Evolutionary conservation across 2,888 invertebrate genomes (phyloP).

Genomic region (Oligia latruncula): DNA sequence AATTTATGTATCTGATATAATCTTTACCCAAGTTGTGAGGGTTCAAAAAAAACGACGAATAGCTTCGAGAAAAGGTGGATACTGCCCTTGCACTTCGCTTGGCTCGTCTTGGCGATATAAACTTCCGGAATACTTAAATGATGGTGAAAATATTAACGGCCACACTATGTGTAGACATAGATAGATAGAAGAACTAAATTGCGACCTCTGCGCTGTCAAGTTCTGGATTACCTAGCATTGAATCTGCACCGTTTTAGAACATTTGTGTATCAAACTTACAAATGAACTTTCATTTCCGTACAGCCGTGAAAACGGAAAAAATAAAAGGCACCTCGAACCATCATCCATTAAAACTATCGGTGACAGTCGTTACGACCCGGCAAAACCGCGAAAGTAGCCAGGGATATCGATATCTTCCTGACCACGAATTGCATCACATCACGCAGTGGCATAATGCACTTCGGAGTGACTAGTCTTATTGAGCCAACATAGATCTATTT

Average conservation of each 20-base stretch:
- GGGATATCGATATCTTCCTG: constrained; percentile 8
- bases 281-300: neutral
- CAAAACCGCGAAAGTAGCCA: constrained; percentile 23
- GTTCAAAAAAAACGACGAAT: too few species aligned
- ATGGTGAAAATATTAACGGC: neutral
- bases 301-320: neutral
- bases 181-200: neutral
- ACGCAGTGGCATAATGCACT: neutral
- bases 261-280: neutral
- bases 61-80: too few species aligned
- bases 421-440: constrained; percentile 1
- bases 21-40: too few species aligned
- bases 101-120: too few species aligned
- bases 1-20: too few species aligned
- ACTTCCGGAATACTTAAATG: too few species aligned
- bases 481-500: neutral
- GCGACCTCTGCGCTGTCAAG: neutral
- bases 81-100: too few species aligned
- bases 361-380: neutral
- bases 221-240: neutral
- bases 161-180: neutral
- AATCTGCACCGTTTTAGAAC: neutral
- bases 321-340: too few species aligned
- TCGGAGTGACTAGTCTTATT: neutral
- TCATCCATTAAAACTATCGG: too few species aligned